Conservation (phyloP, 2,888 invertebrate species). For the Anticlea derivata region DNA sequence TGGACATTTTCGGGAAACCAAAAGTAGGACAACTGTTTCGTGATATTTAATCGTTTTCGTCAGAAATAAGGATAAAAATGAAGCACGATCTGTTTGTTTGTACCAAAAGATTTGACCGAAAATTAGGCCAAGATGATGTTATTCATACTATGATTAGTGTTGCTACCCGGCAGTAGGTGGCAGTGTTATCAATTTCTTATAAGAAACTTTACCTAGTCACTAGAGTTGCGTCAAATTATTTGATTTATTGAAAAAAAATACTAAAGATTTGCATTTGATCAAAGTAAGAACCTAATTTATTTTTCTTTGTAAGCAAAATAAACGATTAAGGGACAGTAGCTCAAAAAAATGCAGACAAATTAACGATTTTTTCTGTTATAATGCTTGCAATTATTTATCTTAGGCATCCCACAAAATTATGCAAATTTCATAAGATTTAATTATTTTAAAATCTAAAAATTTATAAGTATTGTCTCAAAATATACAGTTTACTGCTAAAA, state of each 20-base stretch:
- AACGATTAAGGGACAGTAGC: too few relatives aligned
- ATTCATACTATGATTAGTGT: conserved; percentile 48
- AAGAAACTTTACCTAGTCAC: neutral
- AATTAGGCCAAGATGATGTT: conserved; percentile 61
- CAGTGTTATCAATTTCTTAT: conserved; percentile 43
- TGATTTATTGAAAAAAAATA: too few relatives aligned
- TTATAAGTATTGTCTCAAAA: conserved; percentile 73
- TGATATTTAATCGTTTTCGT: conserved; percentile 60
- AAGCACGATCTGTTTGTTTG: conserved; percentile 38
- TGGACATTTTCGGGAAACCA: conserved; percentile 65
- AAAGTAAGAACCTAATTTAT: too few relatives aligned
- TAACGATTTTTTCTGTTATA: too few relatives aligned
- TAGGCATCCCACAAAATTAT: neutral
- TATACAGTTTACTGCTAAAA: conserved; percentile 72
- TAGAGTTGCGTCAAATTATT: too few relatives aligned
- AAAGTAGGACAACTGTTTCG: conserved; percentile 64
- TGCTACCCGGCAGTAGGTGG: conserved; percentile 73
- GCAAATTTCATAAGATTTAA: too few relatives aligned
- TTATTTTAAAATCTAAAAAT: conserved; percentile 50
- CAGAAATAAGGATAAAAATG: conserved; percentile 53
- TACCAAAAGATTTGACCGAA: conserved; percentile 58
- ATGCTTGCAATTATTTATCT: too few relatives aligned
- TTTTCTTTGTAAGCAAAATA: neutral
- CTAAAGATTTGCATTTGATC: too few relatives aligned
- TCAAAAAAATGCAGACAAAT: conserved; percentile 16